Conservation (phyloP, 2,888 invertebrate species). For the Tetramorium bicarinatum region DNA sequence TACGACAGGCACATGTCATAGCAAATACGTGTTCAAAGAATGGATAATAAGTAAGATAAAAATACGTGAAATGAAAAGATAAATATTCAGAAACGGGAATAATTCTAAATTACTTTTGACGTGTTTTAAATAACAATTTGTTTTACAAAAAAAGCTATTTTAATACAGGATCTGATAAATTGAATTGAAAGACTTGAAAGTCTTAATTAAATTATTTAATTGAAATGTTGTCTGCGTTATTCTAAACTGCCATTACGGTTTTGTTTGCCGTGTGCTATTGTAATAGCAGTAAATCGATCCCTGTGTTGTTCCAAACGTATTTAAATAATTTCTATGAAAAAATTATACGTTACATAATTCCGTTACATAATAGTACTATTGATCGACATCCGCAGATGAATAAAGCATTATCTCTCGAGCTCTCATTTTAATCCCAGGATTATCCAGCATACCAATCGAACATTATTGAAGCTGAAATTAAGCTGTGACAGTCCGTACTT, state of each 20-base stretch:
- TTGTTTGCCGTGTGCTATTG: not conserved
- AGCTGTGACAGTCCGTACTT: slow-evolving; percentile 53
- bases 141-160: slow-evolving; percentile 19
- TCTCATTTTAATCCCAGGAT: slow-evolving; percentile 73
- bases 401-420: slow-evolving; percentile 70
- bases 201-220: slow-evolving; percentile 25
- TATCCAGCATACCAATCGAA: slow-evolving; percentile 73
- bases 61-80: not conserved
- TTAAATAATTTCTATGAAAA: slow-evolving; percentile 28
- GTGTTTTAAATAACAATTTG: not conserved
- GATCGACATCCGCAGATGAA: slow-evolving; percentile 66
- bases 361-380: slow-evolving; percentile 37
- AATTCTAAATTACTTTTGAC: not conserved
- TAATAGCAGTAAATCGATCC: not conserved
- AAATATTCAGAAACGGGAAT: not conserved
- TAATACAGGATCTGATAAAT: not conserved
- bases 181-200: not conserved
- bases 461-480: slow-evolving; percentile 70
- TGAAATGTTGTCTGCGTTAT: slow-evolving; percentile 2
- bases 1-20: not conserved
- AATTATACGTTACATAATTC: not conserved
- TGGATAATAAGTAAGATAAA: not conserved
- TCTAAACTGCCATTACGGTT: not conserved
- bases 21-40: not conserved
- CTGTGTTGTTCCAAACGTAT: not conserved